Evolutionary conservation across 1,140 invertebrate species (phyloP), one percentile per base, ranked within the genome.

Genomic region (Trichonephila inaurata): DNA sequence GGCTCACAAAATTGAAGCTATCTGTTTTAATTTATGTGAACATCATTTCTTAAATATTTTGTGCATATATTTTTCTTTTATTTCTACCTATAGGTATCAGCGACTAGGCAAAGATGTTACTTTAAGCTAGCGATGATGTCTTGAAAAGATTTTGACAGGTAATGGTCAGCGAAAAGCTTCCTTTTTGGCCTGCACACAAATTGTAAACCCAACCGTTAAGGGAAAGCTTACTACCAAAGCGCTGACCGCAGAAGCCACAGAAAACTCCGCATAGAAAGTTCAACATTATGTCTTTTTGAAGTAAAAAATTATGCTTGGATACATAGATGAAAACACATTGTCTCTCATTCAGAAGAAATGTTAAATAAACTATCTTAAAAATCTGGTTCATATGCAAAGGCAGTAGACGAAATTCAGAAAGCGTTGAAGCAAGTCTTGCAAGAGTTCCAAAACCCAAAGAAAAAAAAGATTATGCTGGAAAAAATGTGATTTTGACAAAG

Each of bases 261-360:
- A 33, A 93, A 88, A 82, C 33, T 3, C 3, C 33, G 33, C 3
- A 33, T 33, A 33, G 33, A 51, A 51, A 51, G 8, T n/a, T 5
- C 60, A 93, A 18, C 97, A 98, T 95, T 99, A 98, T 96, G 98
- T 99, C 94, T 99, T 97, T 96, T 99, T 99, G 98, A 85, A 97
- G 97, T 62, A 97, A 98, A 95, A 99, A 99, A n/a, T 96, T 99
- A 98, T 94, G 94, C 94, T 18, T 95, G 94, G 93, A 94, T 95
- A 62, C 72, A n/a, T 61, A 3, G 94, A 88, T 62, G 86, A 93
- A 24, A 62, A 62, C 2, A 93, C n/a, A n/a, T 93, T 61, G n/a
- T 62, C 18, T 81, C 33, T 44, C 82, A 85, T 66, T 64, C 72
- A 24, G 60, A 85, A 44, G 81, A 92, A 18, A 85, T 83, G 82